A percentile compares a stretch with the other conserved stretches of the same genome.
These are phyloP conservation scores for Parauchenoglanis punctatus DNA, from an alignment of 2,797 vertebrate genomes.

Conservation along the genomic window DNA sequence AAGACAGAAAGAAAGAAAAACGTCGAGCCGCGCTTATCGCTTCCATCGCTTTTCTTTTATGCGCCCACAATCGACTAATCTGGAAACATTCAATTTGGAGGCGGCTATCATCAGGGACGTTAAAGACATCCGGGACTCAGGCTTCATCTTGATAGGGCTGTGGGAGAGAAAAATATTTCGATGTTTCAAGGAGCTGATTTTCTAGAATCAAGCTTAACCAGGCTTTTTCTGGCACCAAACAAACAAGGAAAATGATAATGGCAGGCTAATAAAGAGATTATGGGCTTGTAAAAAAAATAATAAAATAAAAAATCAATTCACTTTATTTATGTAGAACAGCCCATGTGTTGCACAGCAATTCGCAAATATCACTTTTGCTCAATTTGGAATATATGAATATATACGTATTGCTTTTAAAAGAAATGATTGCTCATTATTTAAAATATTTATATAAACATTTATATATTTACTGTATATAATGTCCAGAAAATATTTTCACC, in stretches of 20 bases:
- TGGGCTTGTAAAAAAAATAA: background rate
- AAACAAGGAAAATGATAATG: background rate
- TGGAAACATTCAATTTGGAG: conserved; percentile 59
- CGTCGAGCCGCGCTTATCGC: conserved; percentile 40
- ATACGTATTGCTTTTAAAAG: background rate
- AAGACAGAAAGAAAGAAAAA: conserved; percentile 13
- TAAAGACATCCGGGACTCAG: conserved; percentile 15
- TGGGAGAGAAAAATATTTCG: background rate
- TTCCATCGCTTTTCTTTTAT: conserved; percentile 52
- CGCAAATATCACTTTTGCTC: background rate
- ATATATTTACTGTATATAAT: background rate
- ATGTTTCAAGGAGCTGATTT: background rate
- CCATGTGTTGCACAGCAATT: background rate
- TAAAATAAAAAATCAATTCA: background rate
- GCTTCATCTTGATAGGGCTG: background rate
- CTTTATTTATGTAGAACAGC: background rate
- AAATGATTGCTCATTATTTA: background rate
- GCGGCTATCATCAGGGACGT: conserved; percentile 42
- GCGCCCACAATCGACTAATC: conserved; percentile 56
- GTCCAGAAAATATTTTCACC: background rate
- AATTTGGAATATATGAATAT: background rate
- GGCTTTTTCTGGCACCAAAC: conserved; percentile 6
- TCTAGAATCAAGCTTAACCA: background rate
- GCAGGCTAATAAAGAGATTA: background rate
- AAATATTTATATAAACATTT: background rate